phyloP scores from a whole-genome alignment of 2,113 vertebrate genomes.

The western clawed frog (Xenopus tropicalis) region UCB_Xtro_10.0 CM004450.2:12548501-12549000 shows the following conservation, averaged over 20 bases:
- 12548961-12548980: neutral
- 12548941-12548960: neutral
- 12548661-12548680: neutral
- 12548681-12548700: neutral
- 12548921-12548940: too few species aligned
- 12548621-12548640: neutral
- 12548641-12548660: neutral
- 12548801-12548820: neutral
- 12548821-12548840: neutral
- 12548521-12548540: neutral
- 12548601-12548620: slow-evolving; percentile 10
- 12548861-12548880: too few species aligned
- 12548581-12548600: neutral
- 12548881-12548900: neutral
- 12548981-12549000: neutral
- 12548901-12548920: neutral
- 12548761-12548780: neutral
- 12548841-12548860: neutral
- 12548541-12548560: too few species aligned
- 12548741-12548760: too few species aligned
- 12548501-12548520: neutral
- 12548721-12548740: too few species aligned
- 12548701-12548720: neutral
- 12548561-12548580: neutral
- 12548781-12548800: neutral